These are phyloP conservation scores for Nephotettix cincticeps DNA, from an alignment of 1,140 invertebrate species.

Conservation along the genomic window DNA sequence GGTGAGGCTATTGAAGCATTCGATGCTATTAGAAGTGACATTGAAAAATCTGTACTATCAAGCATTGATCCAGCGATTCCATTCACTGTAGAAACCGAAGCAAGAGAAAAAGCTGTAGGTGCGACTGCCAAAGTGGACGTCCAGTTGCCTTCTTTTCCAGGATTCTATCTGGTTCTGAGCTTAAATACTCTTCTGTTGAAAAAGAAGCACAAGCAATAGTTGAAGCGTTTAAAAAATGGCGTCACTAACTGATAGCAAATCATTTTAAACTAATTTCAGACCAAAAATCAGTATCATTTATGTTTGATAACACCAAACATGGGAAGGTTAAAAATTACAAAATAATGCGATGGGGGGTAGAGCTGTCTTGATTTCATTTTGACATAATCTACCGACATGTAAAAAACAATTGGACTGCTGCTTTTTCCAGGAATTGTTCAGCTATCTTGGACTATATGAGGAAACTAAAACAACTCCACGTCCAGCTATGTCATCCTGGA, in stretches of 20 bases:
- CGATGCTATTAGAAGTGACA: neutral
- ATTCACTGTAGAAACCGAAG: neutral
- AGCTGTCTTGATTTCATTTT: neutral
- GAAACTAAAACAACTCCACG: neutral
- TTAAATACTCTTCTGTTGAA: neutral
- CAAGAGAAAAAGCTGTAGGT: neutral
- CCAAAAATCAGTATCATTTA: neutral
- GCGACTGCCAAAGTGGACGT: neutral
- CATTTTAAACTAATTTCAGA: constrained; percentile 7
- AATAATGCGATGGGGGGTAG: neutral
- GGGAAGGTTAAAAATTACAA: no score
- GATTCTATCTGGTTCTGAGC: neutral
- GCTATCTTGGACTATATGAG: neutral
- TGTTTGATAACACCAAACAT: neutral
- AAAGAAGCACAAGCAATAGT: constrained; percentile 5
- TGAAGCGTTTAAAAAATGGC: constrained; percentile 5
- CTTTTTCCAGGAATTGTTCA: neutral
- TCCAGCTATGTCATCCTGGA: neutral
- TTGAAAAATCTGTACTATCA: no score
- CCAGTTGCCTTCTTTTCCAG: constrained; percentile 3
- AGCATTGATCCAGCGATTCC: no score
- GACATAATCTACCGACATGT: neutral
- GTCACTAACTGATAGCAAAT: neutral
- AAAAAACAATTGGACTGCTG: neutral
- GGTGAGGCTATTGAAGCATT: neutral